Evolutionary conservation across 2,797 vertebrate genomes (phyloP), one percentile per base, ranked within the genome.

Genomic region (Hypotaenidia philippensis): DNA sequence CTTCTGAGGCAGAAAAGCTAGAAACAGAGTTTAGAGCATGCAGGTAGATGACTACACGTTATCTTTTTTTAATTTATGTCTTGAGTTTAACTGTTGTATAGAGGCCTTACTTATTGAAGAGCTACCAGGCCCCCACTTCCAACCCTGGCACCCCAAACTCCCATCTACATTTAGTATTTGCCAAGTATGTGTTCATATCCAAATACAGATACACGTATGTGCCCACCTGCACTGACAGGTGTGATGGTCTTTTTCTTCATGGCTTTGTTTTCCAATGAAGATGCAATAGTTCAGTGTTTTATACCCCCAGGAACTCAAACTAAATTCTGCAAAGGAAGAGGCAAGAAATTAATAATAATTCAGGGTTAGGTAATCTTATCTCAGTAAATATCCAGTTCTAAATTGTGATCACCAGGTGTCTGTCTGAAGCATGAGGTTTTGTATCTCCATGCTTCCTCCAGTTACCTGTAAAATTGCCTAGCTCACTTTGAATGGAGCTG

Each of bases 121-220:
- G 5, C 13, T 49, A 3, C 40, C 52, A 81, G 69, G 38, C 13
- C 13, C 18, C 40, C 34, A 50, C 44, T 52, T 41, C 85, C 61
- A 72, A 5, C 40, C 23, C 27, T 13, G 40, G 59, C 47, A 79
- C 27, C 44, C 56, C 87, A 23, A 76, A 27, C 64, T 87, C 80
- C 52, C 52, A 12, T 9, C 21, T 36, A 18, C 17, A 6, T 18
- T 38, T 45, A 21, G 32, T 2, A n/a, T 49, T 78, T 82, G 56
- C 50, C 74, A 68, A 21, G 36, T 22, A 8, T 3, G 13, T 50
- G 10, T 52, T 66, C 38, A 17, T 13, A 16, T 13, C 57, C 29
- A 4, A 5, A 45, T 4, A 21, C 44, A 66, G 23, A 20, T 5
- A 44, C 1, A 15, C 4, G 13, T 26, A 23, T 2, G 0, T 74